Base-by-base conservation (phyloP, 2,888 invertebrate species). In the Amphipoea lucens region DNA sequence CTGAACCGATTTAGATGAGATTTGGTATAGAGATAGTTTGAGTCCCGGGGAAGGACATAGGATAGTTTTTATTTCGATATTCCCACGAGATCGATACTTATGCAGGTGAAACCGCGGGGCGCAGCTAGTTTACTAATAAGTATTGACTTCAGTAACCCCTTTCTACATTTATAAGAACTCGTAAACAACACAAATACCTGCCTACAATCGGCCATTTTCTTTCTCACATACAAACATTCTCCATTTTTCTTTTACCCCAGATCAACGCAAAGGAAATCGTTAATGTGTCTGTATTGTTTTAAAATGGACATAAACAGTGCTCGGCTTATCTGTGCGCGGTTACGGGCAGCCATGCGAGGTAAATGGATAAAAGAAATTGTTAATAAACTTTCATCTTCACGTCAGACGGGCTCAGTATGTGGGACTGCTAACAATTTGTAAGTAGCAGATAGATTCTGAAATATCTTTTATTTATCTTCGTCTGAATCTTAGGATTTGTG, bases 301-400 rank as follows among this genome's bases (percentile, higher is more conserved):
- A 87, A 85, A 79, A 87, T 67, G 84, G 60, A 80, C 60, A 68
- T 83, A 80, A 80, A 85, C 80, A 69, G 76, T 70, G 79, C 74
- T 62, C 23, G 68, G 76, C 87, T 85, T 85, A 85, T 87, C 85
- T 85, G 57, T 17, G 62, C 76, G 17, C 65, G 51, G 72, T 72
- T 65, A 78, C 51, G 69, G 66, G 29, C 84, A 84, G 87, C 85
- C 76, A 80, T 57, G 87, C 85, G 87, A 42, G 40, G 84, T 80
- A 87, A 85, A 85, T 84, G 84, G 87, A 84, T 84, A 85, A 84
- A 85, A 85, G 76, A 87, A 76, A 85, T 87, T 87, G 84, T 87
- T 85, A 77, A 77, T 85, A 85, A 87, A 85, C 87, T 85, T 85
- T 85, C 85, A 79, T 85, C 84, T 84, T 72, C 73, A 51, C 76